phyloP scores from a whole-genome alignment of 2,113 vertebrate genomes.

The Leptobrachium ailaonicum region DNA sequence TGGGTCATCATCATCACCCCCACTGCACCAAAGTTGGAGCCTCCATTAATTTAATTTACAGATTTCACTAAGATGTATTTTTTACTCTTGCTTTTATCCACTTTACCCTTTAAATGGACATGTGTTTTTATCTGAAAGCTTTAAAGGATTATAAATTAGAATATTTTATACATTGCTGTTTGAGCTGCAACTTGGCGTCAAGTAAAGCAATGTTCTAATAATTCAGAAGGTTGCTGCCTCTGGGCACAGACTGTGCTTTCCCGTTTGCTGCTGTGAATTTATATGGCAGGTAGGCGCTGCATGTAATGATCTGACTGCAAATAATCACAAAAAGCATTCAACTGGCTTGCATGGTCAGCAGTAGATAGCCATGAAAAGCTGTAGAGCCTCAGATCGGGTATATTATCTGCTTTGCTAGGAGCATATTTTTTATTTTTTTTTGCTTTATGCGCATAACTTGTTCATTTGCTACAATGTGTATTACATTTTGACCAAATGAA shows the following conservation, averaged over 20 bases:
- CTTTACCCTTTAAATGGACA: background rate
- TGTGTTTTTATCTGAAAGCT: constrained; percentile 10
- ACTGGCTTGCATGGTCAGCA: constrained; percentile 39
- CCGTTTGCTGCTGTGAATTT: constrained; percentile 18
- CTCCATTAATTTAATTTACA: no score
- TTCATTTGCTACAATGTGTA: constrained; percentile 22
- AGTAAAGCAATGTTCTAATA: constrained; percentile 21
- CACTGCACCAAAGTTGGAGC: no score
- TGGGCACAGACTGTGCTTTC: constrained; percentile 18
- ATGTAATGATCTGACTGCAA: constrained; percentile 37
- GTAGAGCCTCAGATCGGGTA: constrained; percentile 20
- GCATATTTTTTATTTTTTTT: constrained; percentile 41
- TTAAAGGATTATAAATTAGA: background rate
- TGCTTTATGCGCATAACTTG: constrained; percentile 16
- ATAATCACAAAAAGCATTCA: constrained; percentile 43
- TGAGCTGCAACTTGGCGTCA: constrained; percentile 2
- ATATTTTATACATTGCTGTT: background rate
- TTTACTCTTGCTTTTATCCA: no score
- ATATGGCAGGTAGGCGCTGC: constrained; percentile 27
- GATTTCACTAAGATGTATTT: no score
- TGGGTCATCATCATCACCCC: no score
- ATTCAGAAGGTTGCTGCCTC: constrained; percentile 17
- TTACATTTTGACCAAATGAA: background rate
- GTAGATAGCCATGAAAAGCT: constrained; percentile 24
- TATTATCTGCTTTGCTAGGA: constrained; percentile 40